Evolutionary conservation across 2,888 invertebrate species (phyloP).

Genomic region (Cordilura impudica): DNA sequence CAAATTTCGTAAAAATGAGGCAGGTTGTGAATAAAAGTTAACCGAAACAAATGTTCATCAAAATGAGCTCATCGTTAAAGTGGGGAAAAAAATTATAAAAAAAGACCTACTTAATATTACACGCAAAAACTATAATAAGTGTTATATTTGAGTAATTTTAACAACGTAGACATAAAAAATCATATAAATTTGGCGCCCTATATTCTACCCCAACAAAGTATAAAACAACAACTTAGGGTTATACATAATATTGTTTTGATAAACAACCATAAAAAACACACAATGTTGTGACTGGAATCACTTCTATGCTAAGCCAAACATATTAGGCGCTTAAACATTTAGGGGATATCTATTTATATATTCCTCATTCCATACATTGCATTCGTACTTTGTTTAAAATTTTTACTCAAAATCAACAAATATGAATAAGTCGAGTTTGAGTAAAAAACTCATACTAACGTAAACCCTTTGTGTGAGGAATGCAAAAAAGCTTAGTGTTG

Average conservation of each 20-base stretch:
- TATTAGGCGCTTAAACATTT: not conserved
- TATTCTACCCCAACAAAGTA: not conserved
- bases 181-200: slow-evolving; percentile 13
- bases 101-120: not conserved
- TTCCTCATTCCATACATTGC: slow-evolving; percentile 17
- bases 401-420: slow-evolving; percentile 24
- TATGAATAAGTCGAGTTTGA: not conserved
- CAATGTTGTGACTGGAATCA: slow-evolving; percentile 48
- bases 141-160: not conserved
- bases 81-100: not conserved
- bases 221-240: not conserved
- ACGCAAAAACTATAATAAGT: not conserved
- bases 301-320: not conserved
- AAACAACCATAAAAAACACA: slow-evolving; percentile 17
- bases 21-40: slow-evolving; percentile 15
- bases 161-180: not conserved
- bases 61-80: slow-evolving; percentile 34
- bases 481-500: slow-evolving; percentile 14
- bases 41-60: slow-evolving; percentile 3
- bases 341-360: not conserved
- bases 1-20: slow-evolving; percentile 16
- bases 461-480: not conserved
- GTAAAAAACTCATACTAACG: slow-evolving; percentile 3
- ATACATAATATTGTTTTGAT: slow-evolving; percentile 21
- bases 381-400: not conserved